A percentile compares a stretch with the other conserved stretches of the same genome.
Evolutionary conservation across 2,113 vertebrate species (phyloP).

Genomic region (pig (Sus scrofa)): DNA sequence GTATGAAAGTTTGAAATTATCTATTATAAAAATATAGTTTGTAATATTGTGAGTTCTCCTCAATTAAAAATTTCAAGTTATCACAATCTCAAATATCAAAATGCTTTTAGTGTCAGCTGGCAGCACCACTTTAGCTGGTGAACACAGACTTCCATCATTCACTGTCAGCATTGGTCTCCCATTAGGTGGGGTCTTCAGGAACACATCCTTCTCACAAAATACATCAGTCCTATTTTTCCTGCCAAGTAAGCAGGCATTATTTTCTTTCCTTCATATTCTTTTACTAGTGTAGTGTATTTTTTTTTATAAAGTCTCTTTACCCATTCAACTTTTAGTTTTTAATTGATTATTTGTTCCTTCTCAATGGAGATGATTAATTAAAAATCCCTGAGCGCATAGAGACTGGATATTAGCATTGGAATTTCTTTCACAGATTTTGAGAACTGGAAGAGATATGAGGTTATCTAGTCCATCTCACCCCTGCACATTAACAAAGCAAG

Average conservation of each 20-base stretch:
- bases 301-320: conserved; percentile 20
- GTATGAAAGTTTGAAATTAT: not conserved
- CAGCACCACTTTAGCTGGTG: not conserved
- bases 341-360: not conserved
- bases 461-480: not conserved
- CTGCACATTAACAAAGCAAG: not conserved
- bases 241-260: not conserved
- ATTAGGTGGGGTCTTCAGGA: not conserved
- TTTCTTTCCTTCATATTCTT: not conserved
- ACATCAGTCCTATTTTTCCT: not conserved
- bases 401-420: not conserved
- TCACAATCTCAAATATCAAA: not conserved
- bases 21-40: not conserved
- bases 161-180: not conserved
- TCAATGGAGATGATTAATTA: conserved; percentile 16
- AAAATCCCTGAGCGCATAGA: conserved; percentile 13
- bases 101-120: conserved; percentile 24
- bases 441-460: not conserved
- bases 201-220: not conserved
- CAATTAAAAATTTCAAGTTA: conserved; percentile 10
- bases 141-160: not conserved
- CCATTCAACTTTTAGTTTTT: not conserved
- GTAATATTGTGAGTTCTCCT: not conserved
- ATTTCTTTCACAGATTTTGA: not conserved
- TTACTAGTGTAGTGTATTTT: not conserved